Base-by-base conservation (phyloP, 2,888 invertebrate genomes). In the Trichopria drosophilae region DNA sequence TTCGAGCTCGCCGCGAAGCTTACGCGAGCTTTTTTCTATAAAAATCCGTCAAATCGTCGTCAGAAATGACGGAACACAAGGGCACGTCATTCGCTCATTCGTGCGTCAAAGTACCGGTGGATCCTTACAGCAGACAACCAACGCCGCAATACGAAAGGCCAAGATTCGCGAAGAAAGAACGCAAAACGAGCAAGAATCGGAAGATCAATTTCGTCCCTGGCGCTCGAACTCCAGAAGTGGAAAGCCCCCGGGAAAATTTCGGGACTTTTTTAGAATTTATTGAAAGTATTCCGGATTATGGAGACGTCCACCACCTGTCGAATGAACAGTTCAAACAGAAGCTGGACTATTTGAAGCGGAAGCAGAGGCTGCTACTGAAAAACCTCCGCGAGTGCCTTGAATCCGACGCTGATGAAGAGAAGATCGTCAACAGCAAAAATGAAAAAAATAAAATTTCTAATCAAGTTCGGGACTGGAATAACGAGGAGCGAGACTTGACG, bases 221-320 rank as follows among this genome's bases (percentile, higher is more conserved):
- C n/a, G n/a, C n/a, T n/a, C 46, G 13, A n/a, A 39, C 26, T 24
- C 55, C 53, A 1, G 61, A 54, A n/a, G 49, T 31, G 7, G 51
- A 55, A 6, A 62, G 57, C 42, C 54, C 63, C 2, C 57, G 51
- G 6, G 81, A 82, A 40, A 79, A 82, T 28, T 75, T 82, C 36
- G 76, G 77, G 51, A 84, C 84, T 40, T 78, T 88, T 57, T 79
- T 87, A 51, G 84, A 88, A 51, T 88, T 90, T 72, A 84, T 86
- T 61, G 83, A 84, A 42, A 89, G 87, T 64, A 90, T 90, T 67
- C 90, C 90, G 47, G 88, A 90, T 68, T 90, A 90, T 59, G 82
- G 82, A 51, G 88, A 90, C 39, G 81, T 90, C 2, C 82, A 87
- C 69, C 88, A 90, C 75, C 76, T 90, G 58, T 83, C 87, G 0